These are phyloP conservation scores for Drosophila leonis DNA, from an alignment of 2,888 invertebrate genomes.

Conservation along the genomic window DNA sequence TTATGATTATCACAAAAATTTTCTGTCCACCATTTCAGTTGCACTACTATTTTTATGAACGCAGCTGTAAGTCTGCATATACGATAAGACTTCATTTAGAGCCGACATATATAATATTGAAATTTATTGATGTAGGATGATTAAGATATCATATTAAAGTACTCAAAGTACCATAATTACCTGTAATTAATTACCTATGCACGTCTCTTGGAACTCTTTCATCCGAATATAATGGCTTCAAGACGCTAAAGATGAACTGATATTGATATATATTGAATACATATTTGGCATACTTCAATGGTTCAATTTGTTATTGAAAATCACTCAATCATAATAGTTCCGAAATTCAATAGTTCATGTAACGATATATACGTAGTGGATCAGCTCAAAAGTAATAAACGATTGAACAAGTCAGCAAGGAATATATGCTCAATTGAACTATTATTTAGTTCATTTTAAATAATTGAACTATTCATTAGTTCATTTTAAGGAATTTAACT, in stretches of 20 bases:
- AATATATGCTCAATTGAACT: neutral
- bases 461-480: neutral
- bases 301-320: neutral
- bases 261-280: neutral
- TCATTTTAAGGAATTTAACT: neutral
- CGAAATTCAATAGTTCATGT: neutral
- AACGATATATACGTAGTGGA: neutral
- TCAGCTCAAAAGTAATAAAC: neutral
- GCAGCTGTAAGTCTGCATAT: too few relatives aligned
- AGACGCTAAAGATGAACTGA: neutral
- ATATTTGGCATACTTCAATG: neutral
- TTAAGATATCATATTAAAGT: too few relatives aligned
- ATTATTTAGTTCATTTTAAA: neutral
- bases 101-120: neutral
- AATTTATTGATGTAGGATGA: too few relatives aligned
- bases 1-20: too few relatives aligned
- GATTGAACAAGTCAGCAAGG: too few relatives aligned
- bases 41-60: too few relatives aligned
- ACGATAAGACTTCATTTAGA: too few relatives aligned
- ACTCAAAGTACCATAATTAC: too few relatives aligned
- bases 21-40: too few relatives aligned
- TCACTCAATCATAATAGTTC: neutral
- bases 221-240: neutral
- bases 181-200: too few relatives aligned
- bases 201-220: neutral